These are phyloP conservation scores for Apocheima hispidaria DNA, from an alignment of 2,888 invertebrate genomes.

Conservation along the genomic window DNA sequence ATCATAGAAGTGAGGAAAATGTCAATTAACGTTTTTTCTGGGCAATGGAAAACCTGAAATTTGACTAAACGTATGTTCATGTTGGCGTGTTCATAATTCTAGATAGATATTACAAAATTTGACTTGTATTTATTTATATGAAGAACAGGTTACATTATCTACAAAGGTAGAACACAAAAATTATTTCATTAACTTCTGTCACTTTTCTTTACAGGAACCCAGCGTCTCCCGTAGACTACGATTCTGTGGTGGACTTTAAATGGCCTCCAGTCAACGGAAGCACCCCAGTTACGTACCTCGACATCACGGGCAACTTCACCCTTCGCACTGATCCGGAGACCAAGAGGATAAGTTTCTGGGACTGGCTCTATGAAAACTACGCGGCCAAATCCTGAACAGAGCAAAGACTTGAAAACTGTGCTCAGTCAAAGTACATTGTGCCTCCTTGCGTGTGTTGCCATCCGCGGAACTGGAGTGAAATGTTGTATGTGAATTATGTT, in stretches of 20 bases:
- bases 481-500: not conserved
- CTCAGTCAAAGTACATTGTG: constrained; percentile 29
- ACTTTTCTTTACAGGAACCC: constrained; percentile 70
- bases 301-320: constrained; percentile 84
- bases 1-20: no score
- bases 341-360: constrained; percentile 86
- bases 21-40: no score
- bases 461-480: constrained; percentile 24
- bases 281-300: constrained; percentile 75
- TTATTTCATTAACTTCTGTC: not conserved
- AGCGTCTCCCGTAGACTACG: constrained; percentile 82
- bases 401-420: constrained; percentile 5
- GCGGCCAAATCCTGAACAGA: constrained; percentile 48
- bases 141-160: not conserved
- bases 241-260: constrained; percentile 77
- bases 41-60: no score
- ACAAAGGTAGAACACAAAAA: no score
- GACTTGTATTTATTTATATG: no score
- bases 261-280: constrained; percentile 83
- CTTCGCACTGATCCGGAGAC: constrained; percentile 81
- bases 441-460: constrained; percentile 18
- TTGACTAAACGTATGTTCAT: no score
- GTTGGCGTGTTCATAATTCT: no score
- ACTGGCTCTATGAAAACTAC: constrained; percentile 77
- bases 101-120: no score